Evolutionary conservation across 2,797 vertebrate genomes (phyloP).

Genomic region (Xiphorhynchus erythropygius): DNA sequence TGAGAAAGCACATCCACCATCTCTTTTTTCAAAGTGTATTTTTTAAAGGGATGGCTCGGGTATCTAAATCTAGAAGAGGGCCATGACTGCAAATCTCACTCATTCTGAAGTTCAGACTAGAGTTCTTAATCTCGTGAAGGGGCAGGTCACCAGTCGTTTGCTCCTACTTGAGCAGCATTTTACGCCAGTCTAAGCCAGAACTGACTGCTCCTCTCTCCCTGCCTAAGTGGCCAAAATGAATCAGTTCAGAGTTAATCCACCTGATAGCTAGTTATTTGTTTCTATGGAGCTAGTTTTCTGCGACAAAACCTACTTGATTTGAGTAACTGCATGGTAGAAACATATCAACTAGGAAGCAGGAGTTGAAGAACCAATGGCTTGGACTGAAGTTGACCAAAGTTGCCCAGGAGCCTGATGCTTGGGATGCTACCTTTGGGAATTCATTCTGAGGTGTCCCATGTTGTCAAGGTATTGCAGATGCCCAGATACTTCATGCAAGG

Average conservation of each 20-base stretch:
- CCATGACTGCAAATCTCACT: background rate
- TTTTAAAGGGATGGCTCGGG: background rate
- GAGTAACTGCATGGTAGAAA: background rate
- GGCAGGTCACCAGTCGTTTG: accelerated
- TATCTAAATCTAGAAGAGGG: background rate
- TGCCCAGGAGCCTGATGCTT: background rate
- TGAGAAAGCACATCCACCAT: background rate
- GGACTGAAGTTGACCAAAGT: background rate
- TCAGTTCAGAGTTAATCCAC: background rate
- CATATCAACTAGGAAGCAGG: background rate
- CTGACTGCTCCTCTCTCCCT: background rate
- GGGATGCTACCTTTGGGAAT: background rate
- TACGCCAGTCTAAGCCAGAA: background rate
- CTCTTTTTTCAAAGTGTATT: background rate
- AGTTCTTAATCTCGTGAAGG: background rate
- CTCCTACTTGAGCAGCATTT: background rate
- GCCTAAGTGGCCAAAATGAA: background rate
- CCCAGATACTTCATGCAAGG: background rate
- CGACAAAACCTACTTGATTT: background rate
- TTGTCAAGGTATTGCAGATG: background rate
- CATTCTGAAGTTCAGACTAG: background rate
- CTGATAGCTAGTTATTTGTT: background rate
- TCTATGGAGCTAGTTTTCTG: background rate
- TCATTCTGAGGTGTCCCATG: background rate
- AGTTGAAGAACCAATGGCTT: background rate